Percentiles rank a stretch among this genome's conserved stretches.
Evolutionary conservation across 2,113 vertebrate genomes (phyloP).

Genomic region (Lophura nycthemera): DNA sequence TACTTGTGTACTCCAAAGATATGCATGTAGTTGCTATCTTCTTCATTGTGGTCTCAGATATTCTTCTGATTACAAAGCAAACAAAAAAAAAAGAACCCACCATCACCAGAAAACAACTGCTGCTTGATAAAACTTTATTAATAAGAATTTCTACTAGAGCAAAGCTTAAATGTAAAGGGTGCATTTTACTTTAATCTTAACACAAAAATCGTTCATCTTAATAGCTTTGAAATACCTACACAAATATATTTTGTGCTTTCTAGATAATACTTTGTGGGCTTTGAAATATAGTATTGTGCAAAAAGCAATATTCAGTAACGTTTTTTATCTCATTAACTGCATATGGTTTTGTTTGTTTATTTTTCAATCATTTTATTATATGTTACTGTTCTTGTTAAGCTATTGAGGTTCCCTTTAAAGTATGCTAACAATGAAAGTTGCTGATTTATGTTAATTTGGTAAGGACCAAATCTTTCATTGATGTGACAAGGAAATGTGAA

Average conservation of each 20-base stretch:
- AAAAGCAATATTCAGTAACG: not conserved
- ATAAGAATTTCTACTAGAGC: not conserved
- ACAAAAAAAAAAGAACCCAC: not conserved
- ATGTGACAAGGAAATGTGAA: not conserved
- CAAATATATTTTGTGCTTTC: not conserved
- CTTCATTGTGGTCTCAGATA: not conserved
- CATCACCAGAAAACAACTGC: not conserved
- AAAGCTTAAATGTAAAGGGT: not conserved
- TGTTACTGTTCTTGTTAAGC: not conserved
- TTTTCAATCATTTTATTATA: rapidly evolving
- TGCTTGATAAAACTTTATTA: not conserved
- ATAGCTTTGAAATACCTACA: not conserved
- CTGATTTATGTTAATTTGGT: not conserved
- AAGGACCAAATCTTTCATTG: not conserved
- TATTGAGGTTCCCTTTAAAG: not conserved
- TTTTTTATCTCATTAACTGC: not conserved
- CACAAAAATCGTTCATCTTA: not conserved
- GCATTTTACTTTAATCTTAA: not conserved
- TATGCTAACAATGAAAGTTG: not conserved
- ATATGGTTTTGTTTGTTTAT: not conserved
- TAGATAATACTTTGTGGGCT: not conserved
- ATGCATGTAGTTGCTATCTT: not conserved
- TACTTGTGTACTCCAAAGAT: not conserved
- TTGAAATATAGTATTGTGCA: rapidly evolving
- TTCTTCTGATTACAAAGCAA: not conserved